These are phyloP conservation scores for Puma concolor DNA, from an alignment of 2,113 vertebrate genomes.

Conservation along the genomic window DNA sequence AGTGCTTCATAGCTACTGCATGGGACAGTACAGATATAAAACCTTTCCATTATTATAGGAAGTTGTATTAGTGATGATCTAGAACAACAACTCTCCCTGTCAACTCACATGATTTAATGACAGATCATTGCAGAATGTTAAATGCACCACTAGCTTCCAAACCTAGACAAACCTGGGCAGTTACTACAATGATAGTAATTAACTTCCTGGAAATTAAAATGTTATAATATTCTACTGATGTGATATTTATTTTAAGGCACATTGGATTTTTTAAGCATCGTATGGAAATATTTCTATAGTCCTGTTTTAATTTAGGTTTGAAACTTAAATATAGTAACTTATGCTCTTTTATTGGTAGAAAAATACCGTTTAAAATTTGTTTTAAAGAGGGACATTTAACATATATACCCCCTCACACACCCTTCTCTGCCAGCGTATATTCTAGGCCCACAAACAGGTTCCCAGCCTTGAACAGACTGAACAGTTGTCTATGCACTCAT, in stretches of 20 bases:
- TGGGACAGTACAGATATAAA: neutral
- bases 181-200: neutral
- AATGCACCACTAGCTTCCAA: neutral
- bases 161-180: neutral
- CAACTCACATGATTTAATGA: neutral
- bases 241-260: neutral
- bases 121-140: neutral
- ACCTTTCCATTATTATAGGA: neutral
- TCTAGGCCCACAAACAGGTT: neutral
- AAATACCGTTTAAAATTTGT: neutral
- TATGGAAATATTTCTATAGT: neutral
- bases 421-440: neutral
- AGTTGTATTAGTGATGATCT: neutral
- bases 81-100: no score
- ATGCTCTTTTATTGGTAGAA: neutral
- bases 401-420: no score
- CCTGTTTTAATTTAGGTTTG: neutral
- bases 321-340: neutral
- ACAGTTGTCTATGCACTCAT: neutral
- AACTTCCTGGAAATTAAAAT: conserved; percentile 33
- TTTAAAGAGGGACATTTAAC: neutral
- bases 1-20: neutral
- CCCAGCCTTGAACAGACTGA: neutral
- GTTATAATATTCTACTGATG: neutral
- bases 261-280: neutral